Conservation (phyloP, 2,888 invertebrate genomes). For the Crocallis elinguaria region DNA sequence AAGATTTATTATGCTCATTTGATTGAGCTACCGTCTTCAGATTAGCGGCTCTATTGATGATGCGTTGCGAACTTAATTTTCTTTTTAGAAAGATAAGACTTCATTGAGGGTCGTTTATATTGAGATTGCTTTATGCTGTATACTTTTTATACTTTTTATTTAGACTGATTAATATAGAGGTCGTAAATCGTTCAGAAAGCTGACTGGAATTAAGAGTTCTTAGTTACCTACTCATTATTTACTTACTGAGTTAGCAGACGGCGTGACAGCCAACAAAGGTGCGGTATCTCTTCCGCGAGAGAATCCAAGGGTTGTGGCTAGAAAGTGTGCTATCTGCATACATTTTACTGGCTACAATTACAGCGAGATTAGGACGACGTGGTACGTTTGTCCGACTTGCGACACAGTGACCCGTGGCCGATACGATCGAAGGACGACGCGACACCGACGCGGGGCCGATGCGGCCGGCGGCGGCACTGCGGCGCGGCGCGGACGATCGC, state of each 20-base stretch:
- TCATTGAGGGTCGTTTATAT: constrained; percentile 19
- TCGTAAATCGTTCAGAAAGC: constrained; percentile 16
- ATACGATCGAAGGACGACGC: constrained; percentile 59
- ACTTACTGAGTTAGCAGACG: constrained; percentile 3
- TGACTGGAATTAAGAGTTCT: constrained; percentile 8
- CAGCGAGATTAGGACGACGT: constrained; percentile 50
- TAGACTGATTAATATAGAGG: constrained; percentile 20
- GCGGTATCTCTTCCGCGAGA: constrained; percentile 22
- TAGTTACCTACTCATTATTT: constrained; percentile 6
- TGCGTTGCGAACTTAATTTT: constrained; percentile 53
- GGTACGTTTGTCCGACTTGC: constrained; percentile 51
- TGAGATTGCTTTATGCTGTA: constrained; percentile 22
- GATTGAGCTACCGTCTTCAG: constrained; percentile 77
- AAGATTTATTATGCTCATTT: constrained; percentile 72
- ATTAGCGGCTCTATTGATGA: constrained; percentile 65
- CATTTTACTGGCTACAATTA: constrained; percentile 53
- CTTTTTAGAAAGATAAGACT: constrained; percentile 39
- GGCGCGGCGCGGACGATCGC: constrained; percentile 56
- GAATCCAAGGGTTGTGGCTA: constrained; percentile 41
- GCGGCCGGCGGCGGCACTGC: constrained; percentile 19
- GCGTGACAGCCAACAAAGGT: constrained; percentile 20
- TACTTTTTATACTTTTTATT: constrained; percentile 27
- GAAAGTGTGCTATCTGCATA: constrained; percentile 49
- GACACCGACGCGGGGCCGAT: constrained; percentile 27
- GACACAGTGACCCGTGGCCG: constrained; percentile 65